Conservation (phyloP, 2,888 invertebrate genomes). For the Minunthozetes semirufus region DNA sequence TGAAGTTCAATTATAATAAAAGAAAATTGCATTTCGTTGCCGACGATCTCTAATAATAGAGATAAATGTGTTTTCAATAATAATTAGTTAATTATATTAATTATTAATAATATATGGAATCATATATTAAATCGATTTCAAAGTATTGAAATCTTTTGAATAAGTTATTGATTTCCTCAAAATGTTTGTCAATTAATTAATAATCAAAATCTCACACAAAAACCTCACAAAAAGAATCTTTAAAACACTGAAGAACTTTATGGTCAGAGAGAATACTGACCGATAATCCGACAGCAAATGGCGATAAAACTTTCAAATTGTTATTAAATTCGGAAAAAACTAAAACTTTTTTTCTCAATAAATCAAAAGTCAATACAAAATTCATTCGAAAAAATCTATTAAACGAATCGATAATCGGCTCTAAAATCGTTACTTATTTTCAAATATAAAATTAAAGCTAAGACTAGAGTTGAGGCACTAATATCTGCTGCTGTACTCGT, state of each 20-base stretch:
- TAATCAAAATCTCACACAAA: too few relatives aligned
- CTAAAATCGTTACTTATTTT: background rate
- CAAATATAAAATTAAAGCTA: background rate
- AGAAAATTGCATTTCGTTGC: slow-evolving; percentile 26
- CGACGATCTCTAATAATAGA: slow-evolving; percentile 21
- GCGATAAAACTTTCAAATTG: background rate
- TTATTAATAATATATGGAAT: background rate
- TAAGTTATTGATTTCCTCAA: too few relatives aligned
- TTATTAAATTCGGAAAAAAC: background rate
- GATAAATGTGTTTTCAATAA: background rate
- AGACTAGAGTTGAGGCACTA: slow-evolving; percentile 31
- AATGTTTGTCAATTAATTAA: too few relatives aligned
- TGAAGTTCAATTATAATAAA: background rate
- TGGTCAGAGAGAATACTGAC: too few relatives aligned
- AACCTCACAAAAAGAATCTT: too few relatives aligned
- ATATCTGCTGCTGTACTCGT: slow-evolving; percentile 35
- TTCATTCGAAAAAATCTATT: background rate
- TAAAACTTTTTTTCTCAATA: background rate
- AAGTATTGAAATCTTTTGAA: too few relatives aligned
- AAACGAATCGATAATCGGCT: background rate
- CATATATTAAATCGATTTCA: too few relatives aligned
- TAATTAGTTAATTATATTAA: slow-evolving; percentile 1
- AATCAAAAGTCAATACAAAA: background rate
- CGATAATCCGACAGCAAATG: too few relatives aligned
- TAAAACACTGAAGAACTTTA: too few relatives aligned